Evolutionary conservation across 2,113 vertebrate species (phyloP).

Genomic region (Gymnobelideus leadbeateri): DNA sequence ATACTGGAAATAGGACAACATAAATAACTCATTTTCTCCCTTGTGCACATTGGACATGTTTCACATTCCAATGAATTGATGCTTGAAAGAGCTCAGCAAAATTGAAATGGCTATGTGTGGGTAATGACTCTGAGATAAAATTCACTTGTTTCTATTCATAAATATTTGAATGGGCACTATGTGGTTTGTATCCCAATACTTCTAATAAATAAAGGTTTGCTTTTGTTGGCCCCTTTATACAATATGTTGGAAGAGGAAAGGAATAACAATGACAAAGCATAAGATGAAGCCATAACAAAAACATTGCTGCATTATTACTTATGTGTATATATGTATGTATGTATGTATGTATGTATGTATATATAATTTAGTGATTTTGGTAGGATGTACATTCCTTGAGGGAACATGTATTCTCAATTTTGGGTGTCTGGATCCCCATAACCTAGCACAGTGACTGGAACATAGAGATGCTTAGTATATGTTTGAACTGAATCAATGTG

Average conservation of each 20-base stretch:
- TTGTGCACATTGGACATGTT: not conserved
- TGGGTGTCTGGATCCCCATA: not conserved
- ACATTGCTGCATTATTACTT: constrained; percentile 1
- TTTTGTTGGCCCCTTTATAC: not conserved
- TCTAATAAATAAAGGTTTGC: not conserved
- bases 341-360: not conserved
- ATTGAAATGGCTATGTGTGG: constrained; percentile 32
- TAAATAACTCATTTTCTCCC: not conserved
- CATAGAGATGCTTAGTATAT: not conserved
- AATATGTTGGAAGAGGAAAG: constrained; percentile 2
- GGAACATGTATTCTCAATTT: not conserved
- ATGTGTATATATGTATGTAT: no score
- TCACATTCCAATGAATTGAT: constrained; percentile 37
- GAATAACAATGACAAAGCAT: not conserved
- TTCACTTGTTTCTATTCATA: constrained; percentile 33
- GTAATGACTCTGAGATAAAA: constrained; percentile 24
- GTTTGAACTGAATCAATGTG: not conserved
- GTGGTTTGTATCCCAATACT: constrained; percentile 38
- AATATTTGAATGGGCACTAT: constrained; percentile 44
- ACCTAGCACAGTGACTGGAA: constrained; percentile 32
- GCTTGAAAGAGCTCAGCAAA: constrained; percentile 38
- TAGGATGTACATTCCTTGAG: not conserved
- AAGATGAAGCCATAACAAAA: constrained; percentile 26
- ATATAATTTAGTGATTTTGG: not conserved
- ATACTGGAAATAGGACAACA: not conserved